Evolutionary conservation across 30 jellyfish, hydroid and myxozoan species (phyloP).

Genomic region (Kudoa iwatai): DNA sequence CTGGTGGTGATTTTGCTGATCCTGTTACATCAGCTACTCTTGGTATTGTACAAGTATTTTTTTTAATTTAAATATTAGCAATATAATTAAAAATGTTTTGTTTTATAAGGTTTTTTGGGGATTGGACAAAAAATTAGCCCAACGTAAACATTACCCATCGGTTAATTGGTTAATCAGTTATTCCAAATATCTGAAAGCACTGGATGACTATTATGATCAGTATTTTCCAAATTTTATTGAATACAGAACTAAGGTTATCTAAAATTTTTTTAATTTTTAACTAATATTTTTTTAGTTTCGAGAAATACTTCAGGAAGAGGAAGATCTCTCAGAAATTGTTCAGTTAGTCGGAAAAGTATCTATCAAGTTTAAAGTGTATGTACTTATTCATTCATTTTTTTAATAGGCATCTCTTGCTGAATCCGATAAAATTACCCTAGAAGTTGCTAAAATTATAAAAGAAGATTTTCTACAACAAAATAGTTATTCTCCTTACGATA

Average conservation of each 20-base stretch:
- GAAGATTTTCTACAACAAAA: slow-evolving; percentile 92
- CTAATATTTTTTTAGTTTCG: slow-evolving; percentile 11
- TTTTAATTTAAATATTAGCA: too few relatives aligned
- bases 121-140: slow-evolving; percentile 71
- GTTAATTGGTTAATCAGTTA: slow-evolving; percentile 85
- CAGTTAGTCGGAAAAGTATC: slow-evolving; percentile 77
- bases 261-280: background rate
- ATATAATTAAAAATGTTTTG: too few relatives aligned
- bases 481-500: slow-evolving; percentile 75
- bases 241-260: slow-evolving; percentile 39
- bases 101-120: slow-evolving; percentile 67
- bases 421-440: slow-evolving; percentile 76
- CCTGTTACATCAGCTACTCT: slow-evolving; percentile 96
- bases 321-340: slow-evolving; percentile 72
- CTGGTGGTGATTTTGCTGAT: slow-evolving; percentile 99
- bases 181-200: slow-evolving; percentile 63
- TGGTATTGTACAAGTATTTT: slow-evolving; percentile 69
- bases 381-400: background rate
- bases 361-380: background rate
- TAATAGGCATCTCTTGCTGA: slow-evolving; percentile 80
- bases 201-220: slow-evolving; percentile 61
- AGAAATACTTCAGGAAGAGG: slow-evolving; percentile 86
- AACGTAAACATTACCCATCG: slow-evolving; percentile 90
- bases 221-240: slow-evolving; percentile 38
- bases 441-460: slow-evolving; percentile 59